Evolutionary conservation across 2,797 vertebrate genomes (phyloP).

Genomic region (Leuciscus waleckii): DNA sequence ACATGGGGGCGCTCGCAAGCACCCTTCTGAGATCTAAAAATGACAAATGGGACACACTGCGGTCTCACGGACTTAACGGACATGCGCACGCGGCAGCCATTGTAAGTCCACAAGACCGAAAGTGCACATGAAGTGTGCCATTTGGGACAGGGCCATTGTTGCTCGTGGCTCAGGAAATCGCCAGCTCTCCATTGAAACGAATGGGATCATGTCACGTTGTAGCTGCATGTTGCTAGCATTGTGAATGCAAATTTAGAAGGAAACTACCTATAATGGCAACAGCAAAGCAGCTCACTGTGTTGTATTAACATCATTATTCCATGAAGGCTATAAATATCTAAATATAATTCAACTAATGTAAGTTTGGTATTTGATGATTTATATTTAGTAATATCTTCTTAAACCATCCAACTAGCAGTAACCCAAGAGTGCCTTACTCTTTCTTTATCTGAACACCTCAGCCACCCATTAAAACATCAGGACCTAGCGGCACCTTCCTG

Average conservation of each 20-base stretch:
- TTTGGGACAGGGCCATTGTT: too few species aligned
- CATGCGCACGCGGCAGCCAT: too few species aligned
- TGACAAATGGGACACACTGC: too few species aligned
- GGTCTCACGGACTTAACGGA: too few species aligned
- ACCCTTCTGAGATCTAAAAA: too few species aligned
- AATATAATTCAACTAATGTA: not conserved
- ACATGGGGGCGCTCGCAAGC: too few species aligned
- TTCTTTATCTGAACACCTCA: constrained; percentile 4
- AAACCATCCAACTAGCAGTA: not conserved
- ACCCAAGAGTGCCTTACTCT: not conserved
- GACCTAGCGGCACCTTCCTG: not conserved
- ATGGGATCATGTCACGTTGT: not conserved
- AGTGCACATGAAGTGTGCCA: too few species aligned
- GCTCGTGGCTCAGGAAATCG: not conserved
- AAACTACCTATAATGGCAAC: not conserved
- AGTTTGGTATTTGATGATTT: not conserved
- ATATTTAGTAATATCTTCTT: not conserved
- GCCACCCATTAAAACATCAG: not conserved
- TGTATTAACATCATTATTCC: not conserved
- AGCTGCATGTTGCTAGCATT: not conserved
- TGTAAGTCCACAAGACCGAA: too few species aligned
- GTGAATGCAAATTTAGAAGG: not conserved
- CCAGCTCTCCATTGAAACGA: not conserved
- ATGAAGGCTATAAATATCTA: not conserved
- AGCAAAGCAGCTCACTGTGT: not conserved